These are phyloP conservation scores for Ephestia elutella DNA, from an alignment of 1,140 invertebrate genomes.

Conservation along the genomic window DNA sequence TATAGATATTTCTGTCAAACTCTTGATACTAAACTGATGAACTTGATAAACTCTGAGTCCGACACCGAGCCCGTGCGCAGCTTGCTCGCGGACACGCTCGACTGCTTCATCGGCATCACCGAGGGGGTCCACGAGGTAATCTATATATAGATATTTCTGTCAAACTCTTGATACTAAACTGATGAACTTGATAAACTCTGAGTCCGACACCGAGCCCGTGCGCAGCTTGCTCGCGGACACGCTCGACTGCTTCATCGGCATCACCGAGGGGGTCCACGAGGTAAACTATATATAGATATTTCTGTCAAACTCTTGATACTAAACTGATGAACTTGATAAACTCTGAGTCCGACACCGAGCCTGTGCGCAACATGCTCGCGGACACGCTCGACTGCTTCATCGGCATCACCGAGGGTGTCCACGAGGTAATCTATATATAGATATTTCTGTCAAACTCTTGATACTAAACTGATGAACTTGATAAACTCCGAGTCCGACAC, in stretches of 20 bases:
- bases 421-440: slow-evolving; percentile 52
- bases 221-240: slow-evolving; percentile 58
- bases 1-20: no score
- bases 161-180: no score
- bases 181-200: slow-evolving; percentile 50
- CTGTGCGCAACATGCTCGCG: slow-evolving; percentile 56
- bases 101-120: slow-evolving; percentile 63
- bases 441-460: no score
- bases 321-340: slow-evolving; percentile 55
- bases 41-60: slow-evolving; percentile 49
- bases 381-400: slow-evolving; percentile 62
- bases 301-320: no score
- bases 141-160: no score
- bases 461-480: slow-evolving; percentile 54
- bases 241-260: slow-evolving; percentile 59
- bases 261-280: slow-evolving; percentile 59
- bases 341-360: slow-evolving; percentile 56
- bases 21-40: slow-evolving; percentile 55
- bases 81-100: slow-evolving; percentile 57
- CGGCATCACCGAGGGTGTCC: slow-evolving; percentile 58
- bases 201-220: slow-evolving; percentile 59
- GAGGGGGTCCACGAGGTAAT: no score
- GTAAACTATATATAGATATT: slow-evolving; percentile 40
- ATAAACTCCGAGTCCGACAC: slow-evolving; percentile 56
- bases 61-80: slow-evolving; percentile 62